phyloP scores from a whole-genome alignment of 2,113 vertebrate genomes.

The Neofelis nebulosa region DNA sequence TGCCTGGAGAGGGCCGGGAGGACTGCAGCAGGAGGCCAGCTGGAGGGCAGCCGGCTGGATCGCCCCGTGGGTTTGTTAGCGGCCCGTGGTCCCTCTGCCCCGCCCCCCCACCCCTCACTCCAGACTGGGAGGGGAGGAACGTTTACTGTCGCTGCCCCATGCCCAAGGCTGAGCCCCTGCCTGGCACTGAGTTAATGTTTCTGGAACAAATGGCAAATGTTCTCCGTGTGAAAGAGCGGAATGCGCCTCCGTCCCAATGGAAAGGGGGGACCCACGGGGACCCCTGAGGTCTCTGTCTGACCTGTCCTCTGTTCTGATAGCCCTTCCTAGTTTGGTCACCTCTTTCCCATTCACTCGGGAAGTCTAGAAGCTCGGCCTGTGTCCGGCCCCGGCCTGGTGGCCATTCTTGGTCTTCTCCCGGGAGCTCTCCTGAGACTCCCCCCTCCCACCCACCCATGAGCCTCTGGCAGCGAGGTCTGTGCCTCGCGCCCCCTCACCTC shows the following conservation, averaged over 20 bases:
- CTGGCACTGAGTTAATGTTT: background rate
- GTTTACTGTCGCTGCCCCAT: background rate
- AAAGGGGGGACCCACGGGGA: background rate
- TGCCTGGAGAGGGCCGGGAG: background rate
- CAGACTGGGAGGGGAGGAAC: too few species aligned
- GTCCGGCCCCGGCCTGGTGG: rapidly evolving
- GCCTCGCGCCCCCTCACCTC: background rate
- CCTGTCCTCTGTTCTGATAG: rapidly evolving
- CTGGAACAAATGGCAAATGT: background rate
- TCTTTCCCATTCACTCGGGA: background rate
- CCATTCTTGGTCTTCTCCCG: background rate
- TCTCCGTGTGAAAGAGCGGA: background rate
- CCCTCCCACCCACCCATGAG: rapidly evolving
- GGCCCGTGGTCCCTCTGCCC: background rate
- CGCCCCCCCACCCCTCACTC: rapidly evolving
- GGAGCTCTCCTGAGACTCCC: background rate
- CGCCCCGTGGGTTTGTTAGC: background rate
- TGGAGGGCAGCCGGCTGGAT: background rate
- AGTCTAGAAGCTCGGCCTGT: rapidly evolving
- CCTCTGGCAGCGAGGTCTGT: too few species aligned
- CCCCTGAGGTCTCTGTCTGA: rapidly evolving
- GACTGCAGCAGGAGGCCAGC: rapidly evolving
- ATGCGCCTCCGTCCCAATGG: rapidly evolving
- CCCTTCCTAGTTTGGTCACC: background rate
- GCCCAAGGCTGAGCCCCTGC: background rate